Evolutionary conservation across 1,140 invertebrate genomes (phyloP).

Genomic region (Manduca sexta): DNA sequence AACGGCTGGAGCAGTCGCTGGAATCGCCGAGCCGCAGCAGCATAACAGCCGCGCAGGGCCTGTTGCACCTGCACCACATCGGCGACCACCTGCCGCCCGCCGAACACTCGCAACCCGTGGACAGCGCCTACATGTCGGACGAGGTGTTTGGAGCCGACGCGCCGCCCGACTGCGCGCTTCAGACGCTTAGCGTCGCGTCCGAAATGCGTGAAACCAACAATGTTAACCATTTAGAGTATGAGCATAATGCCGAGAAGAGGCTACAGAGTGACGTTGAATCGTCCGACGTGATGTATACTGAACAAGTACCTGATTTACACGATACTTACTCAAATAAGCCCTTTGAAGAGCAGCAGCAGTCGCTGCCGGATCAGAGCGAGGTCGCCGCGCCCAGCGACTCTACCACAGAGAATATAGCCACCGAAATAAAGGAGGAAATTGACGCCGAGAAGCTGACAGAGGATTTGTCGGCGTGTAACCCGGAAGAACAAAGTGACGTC

Average conservation of each 20-base stretch:
- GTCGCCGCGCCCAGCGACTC: conserved; percentile 28
- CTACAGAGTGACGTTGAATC: conserved; percentile 34
- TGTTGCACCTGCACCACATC: conserved; percentile 66
- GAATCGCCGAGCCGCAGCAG: conserved; percentile 64
- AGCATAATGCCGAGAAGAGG: conserved; percentile 42
- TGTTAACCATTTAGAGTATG: conserved; percentile 42
- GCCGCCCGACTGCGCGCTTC: conserved; percentile 34
- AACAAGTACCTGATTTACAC: conserved; percentile 47
- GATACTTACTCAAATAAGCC: conserved; percentile 35
- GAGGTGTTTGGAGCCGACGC: conserved; percentile 42
- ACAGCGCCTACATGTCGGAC: conserved; percentile 38
- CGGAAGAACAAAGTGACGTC: not conserved
- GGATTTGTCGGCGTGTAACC: not conserved
- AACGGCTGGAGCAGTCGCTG: conserved; percentile 72
- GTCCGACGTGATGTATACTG: conserved; percentile 38
- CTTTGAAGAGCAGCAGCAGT: conserved; percentile 28
- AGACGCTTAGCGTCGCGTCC: conserved; percentile 26
- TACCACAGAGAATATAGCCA: conserved; percentile 4
- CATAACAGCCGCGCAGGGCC: conserved; percentile 61
- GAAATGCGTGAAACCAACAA: conserved; percentile 38
- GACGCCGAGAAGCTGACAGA: not conserved
- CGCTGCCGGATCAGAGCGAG: conserved; percentile 50
- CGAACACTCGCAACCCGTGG: conserved; percentile 28
- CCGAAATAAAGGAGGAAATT: not conserved
- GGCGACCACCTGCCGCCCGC: conserved; percentile 58